Conservation (phyloP, 2,113 vertebrate genomes). For the Brevimyrus niger region DNA sequence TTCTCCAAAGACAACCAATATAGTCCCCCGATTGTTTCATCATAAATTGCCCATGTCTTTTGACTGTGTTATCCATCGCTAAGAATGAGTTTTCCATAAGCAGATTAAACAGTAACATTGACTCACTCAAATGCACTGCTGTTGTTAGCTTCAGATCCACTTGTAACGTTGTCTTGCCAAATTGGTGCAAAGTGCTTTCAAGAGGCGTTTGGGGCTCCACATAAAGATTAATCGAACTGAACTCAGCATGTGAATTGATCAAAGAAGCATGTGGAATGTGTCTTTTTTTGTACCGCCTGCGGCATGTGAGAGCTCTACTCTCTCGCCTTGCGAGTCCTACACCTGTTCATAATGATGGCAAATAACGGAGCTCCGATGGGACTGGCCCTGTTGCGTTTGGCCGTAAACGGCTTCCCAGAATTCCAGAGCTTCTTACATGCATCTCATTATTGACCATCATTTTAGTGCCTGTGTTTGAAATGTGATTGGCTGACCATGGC, state of each 20-base stretch:
- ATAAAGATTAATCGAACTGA: constrained; percentile 9
- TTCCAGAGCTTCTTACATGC: background rate
- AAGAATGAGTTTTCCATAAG: background rate
- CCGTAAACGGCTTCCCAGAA: background rate
- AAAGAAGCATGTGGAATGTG: background rate
- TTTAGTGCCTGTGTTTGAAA: background rate
- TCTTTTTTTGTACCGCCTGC: background rate
- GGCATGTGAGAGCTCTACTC: background rate
- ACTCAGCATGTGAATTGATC: background rate
- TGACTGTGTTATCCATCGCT: background rate
- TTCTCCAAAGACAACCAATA: background rate
- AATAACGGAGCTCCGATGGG: background rate
- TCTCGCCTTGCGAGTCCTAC: background rate
- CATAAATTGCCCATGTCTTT: background rate
- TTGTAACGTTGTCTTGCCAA: background rate
- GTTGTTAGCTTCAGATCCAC: background rate
- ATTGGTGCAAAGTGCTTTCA: background rate
- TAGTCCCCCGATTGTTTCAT: background rate
- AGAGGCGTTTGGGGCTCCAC: background rate
- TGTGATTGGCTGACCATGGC: background rate
- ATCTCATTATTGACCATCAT: background rate
- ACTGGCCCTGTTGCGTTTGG: background rate
- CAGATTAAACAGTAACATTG: background rate
- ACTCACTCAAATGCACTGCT: background rate
- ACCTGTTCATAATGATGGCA: background rate